Evolutionary conservation across 1,140 invertebrate genomes (phyloP).

Genomic region (Listronotus oregonensis): DNA sequence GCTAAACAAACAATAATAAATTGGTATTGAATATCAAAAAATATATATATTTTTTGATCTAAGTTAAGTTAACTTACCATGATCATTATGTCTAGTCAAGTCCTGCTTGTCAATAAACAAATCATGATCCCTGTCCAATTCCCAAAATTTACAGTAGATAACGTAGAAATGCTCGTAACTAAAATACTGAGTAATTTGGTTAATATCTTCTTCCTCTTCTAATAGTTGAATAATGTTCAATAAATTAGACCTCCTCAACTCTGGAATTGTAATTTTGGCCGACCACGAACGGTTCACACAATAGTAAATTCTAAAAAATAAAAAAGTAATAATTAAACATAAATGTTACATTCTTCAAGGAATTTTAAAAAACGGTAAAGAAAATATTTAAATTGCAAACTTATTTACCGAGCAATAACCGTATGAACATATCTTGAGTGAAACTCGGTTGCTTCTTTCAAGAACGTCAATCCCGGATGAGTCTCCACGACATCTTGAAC

Average conservation of each 20-base stretch:
- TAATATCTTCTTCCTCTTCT: slow-evolving; percentile 95
- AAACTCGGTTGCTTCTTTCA: slow-evolving; percentile 97
- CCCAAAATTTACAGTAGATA: slow-evolving; percentile 99
- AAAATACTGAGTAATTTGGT: slow-evolving; percentile 96
- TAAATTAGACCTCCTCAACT: slow-evolving; percentile 91
- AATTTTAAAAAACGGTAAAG: background rate
- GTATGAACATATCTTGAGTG: slow-evolving; percentile 98
- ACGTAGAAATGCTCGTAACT: slow-evolving; percentile 99
- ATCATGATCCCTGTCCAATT: slow-evolving; percentile 97
- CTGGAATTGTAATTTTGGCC: slow-evolving; percentile 85
- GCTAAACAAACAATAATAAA: too few relatives aligned
- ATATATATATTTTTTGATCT: too few relatives aligned
- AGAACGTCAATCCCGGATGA: slow-evolving; percentile 96
- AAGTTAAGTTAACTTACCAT: slow-evolving; percentile 77
- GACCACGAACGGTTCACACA: slow-evolving; percentile 98
- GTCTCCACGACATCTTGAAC: slow-evolving; percentile 98
- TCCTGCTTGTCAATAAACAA: slow-evolving; percentile 94
- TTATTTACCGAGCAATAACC: slow-evolving; percentile 70
- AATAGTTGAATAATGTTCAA: slow-evolving; percentile 74
- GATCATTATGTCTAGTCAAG: slow-evolving; percentile 92
- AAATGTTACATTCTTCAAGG: too few relatives aligned
- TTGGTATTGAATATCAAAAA: too few relatives aligned
- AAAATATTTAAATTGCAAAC: too few relatives aligned
- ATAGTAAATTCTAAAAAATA: slow-evolving; percentile 85
- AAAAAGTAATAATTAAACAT: background rate